Evolutionary conservation across 2,888 invertebrate genomes (phyloP), one percentile per base, ranked within the genome.

Genomic region (Mythimna pallens): DNA sequence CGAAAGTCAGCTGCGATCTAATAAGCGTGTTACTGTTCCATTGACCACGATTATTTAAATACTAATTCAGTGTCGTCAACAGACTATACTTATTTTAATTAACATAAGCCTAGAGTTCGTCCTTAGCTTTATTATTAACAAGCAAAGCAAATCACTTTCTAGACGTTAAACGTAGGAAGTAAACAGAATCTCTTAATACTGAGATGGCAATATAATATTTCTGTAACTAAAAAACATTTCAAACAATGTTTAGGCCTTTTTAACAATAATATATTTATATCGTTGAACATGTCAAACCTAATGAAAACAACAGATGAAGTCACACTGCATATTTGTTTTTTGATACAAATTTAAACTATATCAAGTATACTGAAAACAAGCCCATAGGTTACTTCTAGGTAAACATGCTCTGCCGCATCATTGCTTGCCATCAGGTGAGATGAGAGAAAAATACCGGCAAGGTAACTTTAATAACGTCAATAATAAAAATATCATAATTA

Each of bases 401-500:
- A 43, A 43, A 43, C 43, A 43, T 43, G 43, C 40, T 40, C 12
- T 12, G 43, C 43, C 7, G 12, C 14, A 43, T 43, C 14, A 43
- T 43, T 5, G 43, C 43, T 43, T 43, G 12, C 7, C 10, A 10
- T 43, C 43, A 43, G 12, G 43, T 10, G 12, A 12, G 6, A 12
- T 9, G 9, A 7, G 12, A 17, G 6, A 47, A 47, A 36, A 7
- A 59, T n/a, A 54, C 2, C 17, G 6, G 22, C 14, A 40, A 40
- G 22, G 7, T 59, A 22, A 22, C 12, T 30, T 70, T 47, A 70
- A 40, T 17, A 40, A 25, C 3, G 0, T 59, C 17, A 22, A 57
- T 34, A 25, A 50, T 58, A 43, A 34, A 73, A 47, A 7, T 50
- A 40, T 50, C 8, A 70, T 59, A 50, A 52, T 8, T 50, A 17